Conservation (phyloP, 2,888 invertebrate genomes). For the Drosophila recens region DNA sequence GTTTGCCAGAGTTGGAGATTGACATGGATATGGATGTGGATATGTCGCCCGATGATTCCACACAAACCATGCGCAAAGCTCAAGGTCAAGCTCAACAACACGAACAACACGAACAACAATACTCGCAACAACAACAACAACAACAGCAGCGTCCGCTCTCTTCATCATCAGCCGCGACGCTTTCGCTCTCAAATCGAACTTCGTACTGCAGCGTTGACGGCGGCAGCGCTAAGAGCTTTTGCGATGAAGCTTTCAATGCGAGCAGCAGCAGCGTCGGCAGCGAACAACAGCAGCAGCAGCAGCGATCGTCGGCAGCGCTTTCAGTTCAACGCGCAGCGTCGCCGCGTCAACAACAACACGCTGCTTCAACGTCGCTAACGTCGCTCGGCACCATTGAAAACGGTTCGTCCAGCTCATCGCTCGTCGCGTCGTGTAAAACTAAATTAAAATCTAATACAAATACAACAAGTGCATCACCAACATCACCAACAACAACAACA, state of each 20-base stretch:
- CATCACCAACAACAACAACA: constrained; percentile 30
- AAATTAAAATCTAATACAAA: constrained; percentile 32
- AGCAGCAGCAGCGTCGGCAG: constrained; percentile 26
- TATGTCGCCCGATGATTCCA: constrained; percentile 83
- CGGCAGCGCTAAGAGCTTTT: constrained; percentile 80
- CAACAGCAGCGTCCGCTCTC: constrained; percentile 81
- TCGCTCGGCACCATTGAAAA: constrained; percentile 76
- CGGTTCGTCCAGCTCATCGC: constrained; percentile 56
- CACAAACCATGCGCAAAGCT: constrained; percentile 85
- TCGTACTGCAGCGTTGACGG: constrained; percentile 84
- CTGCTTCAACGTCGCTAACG: constrained; percentile 65
- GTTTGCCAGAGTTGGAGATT: constrained; percentile 71
- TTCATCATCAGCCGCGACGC: constrained; percentile 79
- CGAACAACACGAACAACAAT: constrained; percentile 69
- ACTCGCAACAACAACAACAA: constrained; percentile 51
- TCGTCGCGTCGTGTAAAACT: constrained; percentile 61
- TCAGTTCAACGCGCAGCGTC: constrained; percentile 82
- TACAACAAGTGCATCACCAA: constrained; percentile 36
- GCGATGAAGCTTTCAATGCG: constrained; percentile 79
- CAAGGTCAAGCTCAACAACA: constrained; percentile 53
- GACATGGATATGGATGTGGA: constrained; percentile 57
- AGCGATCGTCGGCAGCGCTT: constrained; percentile 49
- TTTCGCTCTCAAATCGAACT: constrained; percentile 83
- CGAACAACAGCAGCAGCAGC: constrained; percentile 31
- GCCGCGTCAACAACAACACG: constrained; percentile 80